Conservation (phyloP, 2,888 invertebrate species). For the Oligia latruncula region DNA sequence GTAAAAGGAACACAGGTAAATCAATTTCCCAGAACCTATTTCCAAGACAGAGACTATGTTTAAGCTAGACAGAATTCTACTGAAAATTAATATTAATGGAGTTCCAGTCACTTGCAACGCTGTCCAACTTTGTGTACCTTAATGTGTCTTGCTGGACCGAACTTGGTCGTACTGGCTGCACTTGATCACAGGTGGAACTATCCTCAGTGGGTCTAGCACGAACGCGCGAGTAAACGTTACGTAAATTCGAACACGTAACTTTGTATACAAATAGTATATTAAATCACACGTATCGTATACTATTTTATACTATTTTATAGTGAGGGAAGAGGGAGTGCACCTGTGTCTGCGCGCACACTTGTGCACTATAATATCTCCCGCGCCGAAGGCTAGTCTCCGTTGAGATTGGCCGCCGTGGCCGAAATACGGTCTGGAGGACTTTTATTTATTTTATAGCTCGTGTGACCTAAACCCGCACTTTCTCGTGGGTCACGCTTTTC, state of each 20-base stretch:
- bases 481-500: too few relatives aligned
- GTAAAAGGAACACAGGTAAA: background rate
- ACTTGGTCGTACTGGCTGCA: constrained; percentile 24
- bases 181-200: constrained; percentile 43
- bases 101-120: constrained; percentile 20
- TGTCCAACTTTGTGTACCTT: constrained; percentile 34
- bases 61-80: constrained; percentile 32
- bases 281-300: too few relatives aligned
- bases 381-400: too few relatives aligned
- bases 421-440: too few relatives aligned
- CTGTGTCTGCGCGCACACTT: too few relatives aligned
- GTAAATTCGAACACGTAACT: background rate
- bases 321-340: too few relatives aligned
- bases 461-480: too few relatives aligned
- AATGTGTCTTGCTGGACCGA: constrained; percentile 33
- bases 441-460: too few relatives aligned
- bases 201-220: background rate
- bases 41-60: constrained; percentile 1
- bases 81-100: constrained; percentile 58
- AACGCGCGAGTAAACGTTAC: background rate
- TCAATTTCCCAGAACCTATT: background rate
- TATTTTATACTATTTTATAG: too few relatives aligned
- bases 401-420: too few relatives aligned
- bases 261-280: background rate
- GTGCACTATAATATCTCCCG: too few relatives aligned